Base-by-base conservation (phyloP, 2,888 invertebrate genomes). In the Sericinus montela region DNA sequence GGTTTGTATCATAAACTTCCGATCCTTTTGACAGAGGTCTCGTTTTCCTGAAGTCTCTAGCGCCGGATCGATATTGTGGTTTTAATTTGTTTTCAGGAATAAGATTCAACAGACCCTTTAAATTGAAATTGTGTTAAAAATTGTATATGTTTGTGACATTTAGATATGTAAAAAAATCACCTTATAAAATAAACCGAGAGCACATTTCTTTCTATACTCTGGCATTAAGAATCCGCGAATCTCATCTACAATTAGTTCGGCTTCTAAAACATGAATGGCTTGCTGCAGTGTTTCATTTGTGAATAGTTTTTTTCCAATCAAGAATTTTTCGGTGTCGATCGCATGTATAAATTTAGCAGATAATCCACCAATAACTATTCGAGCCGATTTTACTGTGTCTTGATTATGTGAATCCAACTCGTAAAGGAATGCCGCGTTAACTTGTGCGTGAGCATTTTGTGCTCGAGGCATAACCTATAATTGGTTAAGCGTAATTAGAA, bases 391-490 rank as follows among this genome's bases (percentile, higher is more conserved):
- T 0, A 91, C 67, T 30, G 9, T 69, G 6, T 65, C 66, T 51
- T 86, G 58, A 55, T 75, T 48, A 55, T 67, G 56, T 41, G 19
- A 14, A 7, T 58, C 63, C 37, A 94, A 69, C 65, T 91, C 89
- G 50, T 93, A 90, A 0, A 93, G 75, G 66, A 95, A 94, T 3
- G 91, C 95, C 11, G 93, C 93, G 60, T 95, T 94, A 0, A 95
- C 93, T 63, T 93, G 91, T 0, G 94, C 94, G 59, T 94, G 94
- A 0, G 94, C 92, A 63, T 94, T 94, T 78, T 94, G 93, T 1
- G 92, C 90, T 48, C 94, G 81, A 1, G 93, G 91, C 91, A 93
- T 93, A 47, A 95, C 91, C 94, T 94, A 44, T 5, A 30, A 30
- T 30, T 11, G 1, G 29, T 11, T n/a, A 1, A 30, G 9, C n/a